A percentile compares a stretch with the other conserved stretches of the same genome.
Conservation (phyloP, 2,113 vertebrate genomes). For the Fregata magnificens region DNA sequence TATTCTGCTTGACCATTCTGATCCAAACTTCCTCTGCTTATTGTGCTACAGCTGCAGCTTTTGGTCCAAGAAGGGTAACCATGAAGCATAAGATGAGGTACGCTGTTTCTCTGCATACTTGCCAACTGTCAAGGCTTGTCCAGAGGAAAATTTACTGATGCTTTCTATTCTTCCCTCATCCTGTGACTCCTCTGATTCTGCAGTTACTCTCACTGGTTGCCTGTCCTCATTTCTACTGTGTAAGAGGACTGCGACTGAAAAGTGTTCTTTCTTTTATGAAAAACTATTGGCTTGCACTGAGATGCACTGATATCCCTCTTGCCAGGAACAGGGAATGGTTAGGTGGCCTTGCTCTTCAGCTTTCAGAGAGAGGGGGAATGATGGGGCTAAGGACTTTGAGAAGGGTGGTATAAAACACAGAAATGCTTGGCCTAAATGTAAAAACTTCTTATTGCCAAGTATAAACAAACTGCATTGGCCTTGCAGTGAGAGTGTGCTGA, state of each 20-base stretch:
- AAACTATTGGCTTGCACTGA: background rate
- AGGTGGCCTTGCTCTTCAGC: background rate
- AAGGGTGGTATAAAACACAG: background rate
- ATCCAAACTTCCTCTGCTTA: background rate
- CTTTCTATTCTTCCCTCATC: background rate
- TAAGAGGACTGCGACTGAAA: background rate
- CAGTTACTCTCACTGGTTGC: background rate
- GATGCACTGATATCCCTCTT: background rate
- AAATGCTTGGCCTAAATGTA: background rate
- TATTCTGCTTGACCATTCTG: background rate
- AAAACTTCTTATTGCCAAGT: background rate
- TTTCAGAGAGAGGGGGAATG: background rate
- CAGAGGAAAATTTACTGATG: background rate
- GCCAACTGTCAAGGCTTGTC: background rate
- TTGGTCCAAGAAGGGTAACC: background rate
- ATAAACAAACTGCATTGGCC: background rate
- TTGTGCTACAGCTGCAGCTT: background rate
- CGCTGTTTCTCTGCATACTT: background rate
- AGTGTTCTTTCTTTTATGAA: background rate
- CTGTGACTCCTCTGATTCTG: background rate
- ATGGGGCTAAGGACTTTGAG: background rate
- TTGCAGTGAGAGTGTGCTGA: background rate
- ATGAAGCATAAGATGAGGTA: background rate
- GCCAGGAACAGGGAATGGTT: background rate
- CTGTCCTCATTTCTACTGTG: background rate